Evolutionary conservation across 1,140 invertebrate species (phyloP).

Genomic region (Leguminivora glycinivorella): DNA sequence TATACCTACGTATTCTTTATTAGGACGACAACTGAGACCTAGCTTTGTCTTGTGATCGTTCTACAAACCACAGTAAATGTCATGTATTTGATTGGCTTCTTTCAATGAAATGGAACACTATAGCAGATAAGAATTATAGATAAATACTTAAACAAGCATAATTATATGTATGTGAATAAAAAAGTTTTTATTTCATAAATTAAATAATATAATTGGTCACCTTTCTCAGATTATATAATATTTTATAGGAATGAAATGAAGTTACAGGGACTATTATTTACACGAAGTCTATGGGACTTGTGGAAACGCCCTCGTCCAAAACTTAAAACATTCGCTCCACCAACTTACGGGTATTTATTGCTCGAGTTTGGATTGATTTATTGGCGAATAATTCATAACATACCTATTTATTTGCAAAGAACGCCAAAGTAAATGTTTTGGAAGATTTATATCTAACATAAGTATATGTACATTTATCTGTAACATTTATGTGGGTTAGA

Average conservation of each 20-base stretch:
- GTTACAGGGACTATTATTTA: background rate
- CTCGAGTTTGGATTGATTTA: conserved; percentile 57
- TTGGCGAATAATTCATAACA: conserved; percentile 47
- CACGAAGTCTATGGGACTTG: background rate
- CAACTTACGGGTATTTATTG: conserved; percentile 53
- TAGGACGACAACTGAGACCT: too few relatives aligned
- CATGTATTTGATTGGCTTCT: too few relatives aligned
- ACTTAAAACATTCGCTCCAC: conserved; percentile 54
- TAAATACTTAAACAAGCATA: too few relatives aligned
- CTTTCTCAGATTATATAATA: too few relatives aligned
- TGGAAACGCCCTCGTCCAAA: conserved; percentile 41
- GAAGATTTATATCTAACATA: background rate
- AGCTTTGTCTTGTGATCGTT: too few relatives aligned
- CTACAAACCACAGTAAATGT: too few relatives aligned
- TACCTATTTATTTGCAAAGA: conserved; percentile 35
- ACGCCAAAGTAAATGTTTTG: background rate
- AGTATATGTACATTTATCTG: background rate
- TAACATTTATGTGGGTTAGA: background rate
- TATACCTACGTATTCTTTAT: too few relatives aligned
- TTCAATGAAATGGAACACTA: too few relatives aligned
- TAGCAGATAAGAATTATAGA: too few relatives aligned
- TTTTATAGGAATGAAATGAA: background rate
- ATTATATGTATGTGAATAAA: too few relatives aligned
- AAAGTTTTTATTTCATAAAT: too few relatives aligned
- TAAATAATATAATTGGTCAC: too few relatives aligned